phyloP scores from a whole-genome alignment of 2,888 invertebrate species.

The Elmis aenea region DNA sequence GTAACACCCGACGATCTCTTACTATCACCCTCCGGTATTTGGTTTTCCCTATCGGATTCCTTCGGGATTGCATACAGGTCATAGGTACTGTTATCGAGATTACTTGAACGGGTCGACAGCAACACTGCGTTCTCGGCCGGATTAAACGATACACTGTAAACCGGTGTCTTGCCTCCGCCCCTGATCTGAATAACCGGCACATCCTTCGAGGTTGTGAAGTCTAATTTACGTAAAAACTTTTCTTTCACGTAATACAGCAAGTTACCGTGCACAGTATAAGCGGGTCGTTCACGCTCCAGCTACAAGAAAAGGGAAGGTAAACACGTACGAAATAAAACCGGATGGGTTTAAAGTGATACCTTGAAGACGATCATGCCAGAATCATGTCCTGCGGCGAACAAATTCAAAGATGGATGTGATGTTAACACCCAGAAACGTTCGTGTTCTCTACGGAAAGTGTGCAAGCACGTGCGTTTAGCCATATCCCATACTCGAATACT shows the following conservation, averaged over 20 bases:
- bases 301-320: conserved; percentile 47
- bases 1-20: conserved; percentile 86
- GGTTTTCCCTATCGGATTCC: conserved; percentile 50
- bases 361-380: conserved; percentile 92
- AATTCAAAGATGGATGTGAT: conserved; percentile 88
- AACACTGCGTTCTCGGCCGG: conserved; percentile 95
- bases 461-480: conserved; percentile 86
- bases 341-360: conserved; percentile 30
- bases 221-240: conserved; percentile 81
- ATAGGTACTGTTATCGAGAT: conserved; percentile 86
- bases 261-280: conserved; percentile 91
- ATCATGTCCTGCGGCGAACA: conserved; percentile 99
- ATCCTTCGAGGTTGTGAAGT: conserved; percentile 91
- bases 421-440: conserved; percentile 97
- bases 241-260: conserved; percentile 95
- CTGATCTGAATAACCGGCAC: conserved; percentile 88
- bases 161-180: conserved; percentile 69
- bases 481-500: conserved; percentile 99
- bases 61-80: conserved; percentile 89
- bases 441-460: conserved; percentile 90
- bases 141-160: conserved; percentile 91
- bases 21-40: conserved; percentile 58
- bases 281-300: conserved; percentile 92
- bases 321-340: neutral
- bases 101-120: conserved; percentile 74